Percentiles rank a stretch among this genome's conserved stretches.
These are phyloP conservation scores for Steinernema scapterisci DNA, from an alignment of 2,888 invertebrate genomes.

Conservation along the genomic window DNA sequence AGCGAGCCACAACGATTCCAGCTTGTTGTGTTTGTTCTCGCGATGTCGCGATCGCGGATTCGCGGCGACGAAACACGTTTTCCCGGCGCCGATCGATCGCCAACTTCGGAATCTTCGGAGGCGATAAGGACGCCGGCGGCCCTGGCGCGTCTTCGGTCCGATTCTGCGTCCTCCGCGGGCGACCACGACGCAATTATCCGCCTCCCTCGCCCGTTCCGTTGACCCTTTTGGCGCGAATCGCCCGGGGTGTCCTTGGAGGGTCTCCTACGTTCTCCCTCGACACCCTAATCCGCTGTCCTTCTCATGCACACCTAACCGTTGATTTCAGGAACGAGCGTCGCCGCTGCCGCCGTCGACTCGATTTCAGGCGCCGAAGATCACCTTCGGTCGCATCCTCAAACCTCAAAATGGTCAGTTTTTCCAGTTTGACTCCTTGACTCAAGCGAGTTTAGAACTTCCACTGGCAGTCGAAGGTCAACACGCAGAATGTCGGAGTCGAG, in stretches of 20 bases:
- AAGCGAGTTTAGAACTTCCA: conserved; percentile 72
- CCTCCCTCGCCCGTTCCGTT: not conserved
- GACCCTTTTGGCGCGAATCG: conserved; percentile 27
- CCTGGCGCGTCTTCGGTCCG: not conserved
- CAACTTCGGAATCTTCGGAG: not conserved
- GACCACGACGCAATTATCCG: not conserved
- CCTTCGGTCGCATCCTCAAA: not conserved
- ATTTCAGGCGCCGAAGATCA: not conserved
- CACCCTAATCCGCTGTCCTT: not conserved
- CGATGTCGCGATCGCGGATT: conserved; percentile 14
- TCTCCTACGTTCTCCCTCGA: conserved; percentile 1
- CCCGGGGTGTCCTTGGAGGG: not conserved
- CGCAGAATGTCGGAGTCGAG: conserved; percentile 76
- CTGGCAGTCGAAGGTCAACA: conserved; percentile 75
- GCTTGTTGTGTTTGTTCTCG: conserved; percentile 11
- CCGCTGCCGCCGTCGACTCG: not conserved
- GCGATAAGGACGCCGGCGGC: not conserved
- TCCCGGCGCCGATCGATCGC: conserved; percentile 2
- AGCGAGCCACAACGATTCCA: not conserved
- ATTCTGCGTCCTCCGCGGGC: not conserved
- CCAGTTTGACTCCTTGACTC: not conserved
- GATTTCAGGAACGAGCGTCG: conserved; percentile 9
- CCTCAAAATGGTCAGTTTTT: not conserved
- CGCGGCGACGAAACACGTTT: conserved; percentile 1
- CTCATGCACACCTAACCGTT: not conserved